Evolutionary conservation across 2,113 vertebrate species (phyloP).

Genomic region (Channa maculata): DNA sequence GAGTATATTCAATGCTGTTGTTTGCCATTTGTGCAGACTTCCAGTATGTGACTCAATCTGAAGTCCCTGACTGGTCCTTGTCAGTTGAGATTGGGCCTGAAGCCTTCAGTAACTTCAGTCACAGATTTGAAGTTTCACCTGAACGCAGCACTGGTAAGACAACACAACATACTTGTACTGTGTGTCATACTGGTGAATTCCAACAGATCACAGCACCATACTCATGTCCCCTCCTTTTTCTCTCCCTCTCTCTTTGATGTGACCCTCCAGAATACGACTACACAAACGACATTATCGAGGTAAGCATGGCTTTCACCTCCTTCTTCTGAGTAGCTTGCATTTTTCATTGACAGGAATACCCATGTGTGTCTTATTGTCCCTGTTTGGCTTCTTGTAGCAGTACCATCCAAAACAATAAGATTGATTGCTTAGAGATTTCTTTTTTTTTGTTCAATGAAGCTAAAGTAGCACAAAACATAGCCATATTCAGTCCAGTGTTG

Average conservation of each 20-base stretch:
- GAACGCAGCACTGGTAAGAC: conserved; percentile 69
- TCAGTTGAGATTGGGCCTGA: conserved; percentile 62
- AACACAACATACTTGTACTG: not conserved
- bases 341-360: conserved; percentile 80
- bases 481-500: conserved; percentile 64
- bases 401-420: not conserved
- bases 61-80: conserved; percentile 56
- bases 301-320: conserved; percentile 55
- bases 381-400: conserved; percentile 22
- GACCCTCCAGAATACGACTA: conserved; percentile 56
- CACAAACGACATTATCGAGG: conserved; percentile 73
- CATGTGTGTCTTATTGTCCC: conserved; percentile 57
- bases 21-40: conserved; percentile 35
- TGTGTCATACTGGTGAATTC: not conserved
- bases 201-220: not conserved
- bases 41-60: accelerated
- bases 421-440: not conserved
- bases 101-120: not conserved
- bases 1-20: not conserved
- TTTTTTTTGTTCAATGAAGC: not conserved
- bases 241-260: conserved; percentile 14
- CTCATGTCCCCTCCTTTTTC: conserved; percentile 20
- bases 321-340: conserved; percentile 28
- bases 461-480: conserved; percentile 32
- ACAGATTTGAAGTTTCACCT: conserved; percentile 81